Evolutionary conservation across 2,113 vertebrate species (phyloP).

Genomic region (Mesocricetus auratus): DNA sequence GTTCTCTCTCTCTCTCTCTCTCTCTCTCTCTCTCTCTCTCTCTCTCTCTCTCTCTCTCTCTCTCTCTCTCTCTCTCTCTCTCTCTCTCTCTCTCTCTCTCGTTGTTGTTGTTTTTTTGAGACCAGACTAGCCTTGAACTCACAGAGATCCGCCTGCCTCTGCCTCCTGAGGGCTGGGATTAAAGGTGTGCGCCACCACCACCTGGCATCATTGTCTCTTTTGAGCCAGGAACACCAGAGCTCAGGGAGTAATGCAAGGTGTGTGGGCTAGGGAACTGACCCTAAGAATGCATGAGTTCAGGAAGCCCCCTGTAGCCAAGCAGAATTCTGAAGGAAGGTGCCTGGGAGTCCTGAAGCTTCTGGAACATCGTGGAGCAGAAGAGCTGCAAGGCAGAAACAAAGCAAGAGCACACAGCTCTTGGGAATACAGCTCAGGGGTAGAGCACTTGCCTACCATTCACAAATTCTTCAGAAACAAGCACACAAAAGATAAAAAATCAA

Average conservation of each 20-base stretch:
- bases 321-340: neutral
- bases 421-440: no score
- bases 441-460: neutral
- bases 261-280: neutral
- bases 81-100: no score
- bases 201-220: neutral
- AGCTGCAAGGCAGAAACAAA: neutral
- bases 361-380: neutral
- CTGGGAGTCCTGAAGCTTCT: neutral
- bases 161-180: no score
- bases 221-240: neutral
- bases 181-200: no score
- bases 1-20: neutral
- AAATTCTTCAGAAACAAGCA: neutral
- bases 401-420: neutral
- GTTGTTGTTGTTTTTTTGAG: no score
- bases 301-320: neutral
- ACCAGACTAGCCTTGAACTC: no score
- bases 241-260: neutral
- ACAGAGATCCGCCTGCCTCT: no score
- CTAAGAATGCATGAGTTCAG: no score
- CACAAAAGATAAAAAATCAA: neutral
- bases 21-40: no score
- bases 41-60: no score
- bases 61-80: no score